Conservation (phyloP, 1,140 invertebrate species). For the Brachionus asplanchnoidis region DNA sequence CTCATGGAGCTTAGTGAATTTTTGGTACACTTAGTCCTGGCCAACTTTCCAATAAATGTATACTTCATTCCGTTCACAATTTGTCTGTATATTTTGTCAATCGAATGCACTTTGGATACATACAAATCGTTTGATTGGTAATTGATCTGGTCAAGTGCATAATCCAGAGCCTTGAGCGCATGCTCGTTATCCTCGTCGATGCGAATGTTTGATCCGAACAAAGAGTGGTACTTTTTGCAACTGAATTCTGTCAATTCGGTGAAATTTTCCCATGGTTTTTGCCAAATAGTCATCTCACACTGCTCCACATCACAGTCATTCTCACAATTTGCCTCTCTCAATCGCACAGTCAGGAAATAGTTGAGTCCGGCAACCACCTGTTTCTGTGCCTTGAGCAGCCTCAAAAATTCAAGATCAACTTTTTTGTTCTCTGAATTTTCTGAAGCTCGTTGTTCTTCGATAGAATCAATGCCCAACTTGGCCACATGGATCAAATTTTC, state of each 20-base stretch:
- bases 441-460: not conserved
- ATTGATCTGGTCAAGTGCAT: not conserved
- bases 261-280: slow-evolving; percentile 33
- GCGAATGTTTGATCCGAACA: not conserved
- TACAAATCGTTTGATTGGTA: slow-evolving; percentile 39
- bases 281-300: slow-evolving; percentile 7
- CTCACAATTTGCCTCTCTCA: not conserved
- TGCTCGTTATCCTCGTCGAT: not conserved
- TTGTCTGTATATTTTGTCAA: slow-evolving; percentile 21
- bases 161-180: not conserved
- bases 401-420: not conserved
- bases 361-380: slow-evolving; percentile 24
- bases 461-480: not conserved
- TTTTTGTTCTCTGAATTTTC: not conserved
- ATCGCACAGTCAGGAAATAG: not conserved
- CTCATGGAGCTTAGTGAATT: not conserved
- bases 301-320: not conserved
- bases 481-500: not conserved
- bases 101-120: not conserved
- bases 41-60: not conserved
- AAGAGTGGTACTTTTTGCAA: slow-evolving; percentile 6
- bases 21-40: slow-evolving; percentile 11
- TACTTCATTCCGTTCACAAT: slow-evolving; percentile 27
- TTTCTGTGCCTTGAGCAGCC: not conserved
- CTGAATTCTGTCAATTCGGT: not conserved